Evolutionary conservation across 2,113 vertebrate species (phyloP).

Genomic region (Pleuronectes platessa): DNA sequence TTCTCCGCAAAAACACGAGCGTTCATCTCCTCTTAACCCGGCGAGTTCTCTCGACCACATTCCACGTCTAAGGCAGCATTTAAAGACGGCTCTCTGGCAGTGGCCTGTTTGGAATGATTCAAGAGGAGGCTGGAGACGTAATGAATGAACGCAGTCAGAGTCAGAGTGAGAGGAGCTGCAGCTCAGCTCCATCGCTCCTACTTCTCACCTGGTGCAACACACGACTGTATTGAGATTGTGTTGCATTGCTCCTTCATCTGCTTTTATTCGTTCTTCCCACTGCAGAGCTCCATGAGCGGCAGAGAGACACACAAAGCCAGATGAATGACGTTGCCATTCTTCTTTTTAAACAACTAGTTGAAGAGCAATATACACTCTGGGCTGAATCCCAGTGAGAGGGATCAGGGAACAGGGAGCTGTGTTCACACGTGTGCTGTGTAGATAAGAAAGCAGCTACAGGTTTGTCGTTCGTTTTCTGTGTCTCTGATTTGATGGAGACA

Average conservation of each 20-base stretch:
- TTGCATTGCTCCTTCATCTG: background rate
- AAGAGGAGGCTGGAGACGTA: background rate
- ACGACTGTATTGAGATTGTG: background rate
- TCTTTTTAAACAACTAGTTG: conserved; percentile 35
- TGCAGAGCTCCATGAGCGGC: background rate
- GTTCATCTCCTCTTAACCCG: conserved; percentile 14
- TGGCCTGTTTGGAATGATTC: conserved; percentile 32
- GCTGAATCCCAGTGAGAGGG: conserved; percentile 9
- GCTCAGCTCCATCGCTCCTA: background rate
- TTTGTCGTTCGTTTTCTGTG: background rate
- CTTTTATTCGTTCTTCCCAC: background rate
- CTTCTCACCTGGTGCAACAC: conserved; percentile 7
- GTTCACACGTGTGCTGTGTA: conserved; percentile 13
- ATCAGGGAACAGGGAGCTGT: background rate
- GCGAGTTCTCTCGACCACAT: conserved; percentile 42
- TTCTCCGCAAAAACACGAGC: conserved; percentile 32
- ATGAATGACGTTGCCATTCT: conserved; percentile 25
- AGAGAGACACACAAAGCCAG: conserved; percentile 2
- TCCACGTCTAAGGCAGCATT: conserved; percentile 23
- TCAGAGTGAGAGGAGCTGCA: background rate
- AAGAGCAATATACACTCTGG: background rate
- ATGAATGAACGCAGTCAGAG: conserved; percentile 1
- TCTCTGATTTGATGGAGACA: too few species aligned
- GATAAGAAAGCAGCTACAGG: background rate
- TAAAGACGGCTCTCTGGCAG: background rate